These are phyloP conservation scores for Drosophila tani DNA, from an alignment of 1,140 invertebrate species.

Conservation along the genomic window DNA sequence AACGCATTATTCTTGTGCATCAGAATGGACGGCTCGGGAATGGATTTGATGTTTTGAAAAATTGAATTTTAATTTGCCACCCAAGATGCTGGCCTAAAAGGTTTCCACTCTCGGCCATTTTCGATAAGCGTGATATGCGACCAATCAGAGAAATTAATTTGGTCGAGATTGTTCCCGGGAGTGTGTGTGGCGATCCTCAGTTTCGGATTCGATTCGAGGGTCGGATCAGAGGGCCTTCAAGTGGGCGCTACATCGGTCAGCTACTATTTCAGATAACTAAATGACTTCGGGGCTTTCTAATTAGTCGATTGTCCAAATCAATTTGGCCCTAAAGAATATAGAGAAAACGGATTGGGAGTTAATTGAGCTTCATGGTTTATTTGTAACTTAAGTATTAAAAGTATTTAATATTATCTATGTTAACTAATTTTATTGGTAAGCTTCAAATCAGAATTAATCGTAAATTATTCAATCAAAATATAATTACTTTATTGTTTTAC, in stretches of 20 bases:
- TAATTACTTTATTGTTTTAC: background rate
- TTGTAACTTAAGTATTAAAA: background rate
- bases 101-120: slow-evolving; percentile 65
- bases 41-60: slow-evolving; percentile 75
- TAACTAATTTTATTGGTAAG: background rate
- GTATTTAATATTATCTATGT: background rate
- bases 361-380: slow-evolving; percentile 6
- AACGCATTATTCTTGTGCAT: slow-evolving; percentile 63
- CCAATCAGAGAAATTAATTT: slow-evolving; percentile 64
- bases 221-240: slow-evolving; percentile 19
- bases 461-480: too few relatives aligned
- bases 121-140: slow-evolving; percentile 69
- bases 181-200: slow-evolving; percentile 29
- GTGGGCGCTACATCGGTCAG: slow-evolving; percentile 55
- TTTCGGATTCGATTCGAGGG: background rate
- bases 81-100: slow-evolving; percentile 71
- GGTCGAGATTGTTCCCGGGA: slow-evolving; percentile 24
- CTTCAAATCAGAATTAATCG: background rate
- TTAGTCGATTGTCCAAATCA: slow-evolving; percentile 30
- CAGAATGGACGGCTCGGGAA: slow-evolving; percentile 26
- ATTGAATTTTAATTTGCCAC: slow-evolving; percentile 83
- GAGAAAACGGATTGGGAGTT: background rate
- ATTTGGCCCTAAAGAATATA: slow-evolving; percentile 9
- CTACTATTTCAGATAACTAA: slow-evolving; percentile 54
- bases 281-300: slow-evolving; percentile 32